Conservation (phyloP, 2,888 invertebrate genomes). For the Brachyopa scutellaris region DNA sequence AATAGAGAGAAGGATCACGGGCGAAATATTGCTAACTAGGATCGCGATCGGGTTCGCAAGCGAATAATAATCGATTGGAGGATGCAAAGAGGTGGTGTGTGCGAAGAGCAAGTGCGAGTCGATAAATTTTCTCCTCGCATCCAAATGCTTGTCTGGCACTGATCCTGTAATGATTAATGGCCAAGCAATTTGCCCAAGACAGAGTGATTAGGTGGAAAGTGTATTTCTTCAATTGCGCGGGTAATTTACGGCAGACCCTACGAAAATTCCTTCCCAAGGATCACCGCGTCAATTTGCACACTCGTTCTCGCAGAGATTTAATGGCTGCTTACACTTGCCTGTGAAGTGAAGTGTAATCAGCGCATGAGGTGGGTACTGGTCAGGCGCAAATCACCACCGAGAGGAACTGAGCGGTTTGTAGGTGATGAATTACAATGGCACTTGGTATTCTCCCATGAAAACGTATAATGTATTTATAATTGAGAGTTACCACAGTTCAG, state of each 20-base stretch:
- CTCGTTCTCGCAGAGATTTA: conserved; percentile 27
- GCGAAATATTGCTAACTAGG: conserved; percentile 56
- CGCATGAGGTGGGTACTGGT: conserved; percentile 1
- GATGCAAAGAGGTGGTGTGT: conserved; percentile 33
- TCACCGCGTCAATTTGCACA: conserved; percentile 45
- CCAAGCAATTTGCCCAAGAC: conserved; percentile 57
- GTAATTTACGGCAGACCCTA: conserved; percentile 30
- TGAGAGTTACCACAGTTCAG: not conserved
- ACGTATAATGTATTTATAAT: conserved; percentile 27
- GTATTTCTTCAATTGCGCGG: conserved; percentile 51
- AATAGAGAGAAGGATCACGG: conserved; percentile 9
- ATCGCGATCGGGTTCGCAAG: conserved; percentile 43
- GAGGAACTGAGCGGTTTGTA: not conserved
- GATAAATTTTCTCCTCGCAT: conserved; percentile 42
- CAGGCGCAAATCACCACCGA: conserved; percentile 9
- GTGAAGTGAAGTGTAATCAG: conserved; percentile 24
- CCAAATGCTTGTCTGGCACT: conserved; percentile 57
- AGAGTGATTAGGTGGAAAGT: conserved; percentile 66
- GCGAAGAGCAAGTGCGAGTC: too few species aligned
- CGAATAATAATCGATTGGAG: conserved; percentile 56
- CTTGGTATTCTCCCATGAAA: not conserved
- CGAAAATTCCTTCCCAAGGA: conserved; percentile 6
- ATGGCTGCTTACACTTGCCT: conserved; percentile 28
- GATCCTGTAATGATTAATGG: conserved; percentile 61
- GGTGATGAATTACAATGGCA: conserved; percentile 27